Evolutionary conservation across 2,113 vertebrate species (phyloP), one percentile per base, ranked within the genome.

Genomic region (Callocephalon fimbriatum): DNA sequence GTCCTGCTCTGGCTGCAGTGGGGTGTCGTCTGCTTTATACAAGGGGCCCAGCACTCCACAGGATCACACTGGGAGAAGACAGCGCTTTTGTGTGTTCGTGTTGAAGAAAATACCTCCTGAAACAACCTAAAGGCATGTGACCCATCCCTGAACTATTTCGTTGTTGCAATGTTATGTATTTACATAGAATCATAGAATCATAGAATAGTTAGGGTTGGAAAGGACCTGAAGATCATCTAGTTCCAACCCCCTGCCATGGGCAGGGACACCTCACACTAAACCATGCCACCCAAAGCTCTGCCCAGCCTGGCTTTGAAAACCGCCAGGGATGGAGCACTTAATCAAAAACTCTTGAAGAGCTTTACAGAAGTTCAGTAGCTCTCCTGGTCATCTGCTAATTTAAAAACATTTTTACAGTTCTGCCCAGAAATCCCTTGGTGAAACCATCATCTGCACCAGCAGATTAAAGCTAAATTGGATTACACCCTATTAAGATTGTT

Each of bases 361-460:
- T 71, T 72, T 61, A 32, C 19, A 79, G 61, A 47, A 35, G 10
- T 58, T 65, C 82, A 65, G 6, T 15, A 58, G 50, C 19, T 58
- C 20, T 76, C 53, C 74, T 63, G 38, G 80, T 71, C 56, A 85
- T 27, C 29, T 65, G 38, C 61, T 74, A 77, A 38, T 58, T 71
- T 42, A 42, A 87, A 87, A 74, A 48, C n/a, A 37, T 72, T 91
- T 87, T 90, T 59, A 82, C 56, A 59, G 17, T 47, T 93, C 85
- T 85, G 56, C 70, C 56, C 71, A 81, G 65, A 91, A 94, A 85
- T 75, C 84, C 29, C 54, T 54, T 61, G 68, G 68, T 66, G 84
- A 42, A 81, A 68, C 16, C 58, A 56, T 27, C 48, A 32, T 25
- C 50, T 58, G 63, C 35, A 5, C 21, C 42, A 90, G 32, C 45